Base-by-base conservation (phyloP, 2,797 vertebrate genomes). In the Sebastes hubbsi region DNA sequence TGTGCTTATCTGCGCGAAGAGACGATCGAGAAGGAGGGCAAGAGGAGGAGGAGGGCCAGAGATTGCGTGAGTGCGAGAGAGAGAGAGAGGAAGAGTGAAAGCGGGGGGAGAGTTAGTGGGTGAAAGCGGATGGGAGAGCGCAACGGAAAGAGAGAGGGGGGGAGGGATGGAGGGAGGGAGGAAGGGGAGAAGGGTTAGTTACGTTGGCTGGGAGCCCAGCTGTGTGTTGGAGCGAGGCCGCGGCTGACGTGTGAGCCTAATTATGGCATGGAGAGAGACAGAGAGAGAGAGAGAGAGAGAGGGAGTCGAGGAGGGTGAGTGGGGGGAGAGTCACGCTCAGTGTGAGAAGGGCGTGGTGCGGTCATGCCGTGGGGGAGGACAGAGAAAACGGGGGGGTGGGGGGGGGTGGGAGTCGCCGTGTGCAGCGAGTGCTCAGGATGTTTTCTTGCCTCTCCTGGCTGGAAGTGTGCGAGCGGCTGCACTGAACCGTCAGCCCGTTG, bases 201-300 rank as follows among this genome's bases (percentile, higher is more conserved):
- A 83, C 84, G 84, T 91, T 94, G 93, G 93, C 93, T 61, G 32
- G 75, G 86, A 93, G 91, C 94, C 93, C 93, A 94, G 94, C 94
- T 94, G 93, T 93, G 93, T 93, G 91, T 93, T 94, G 92, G 92
- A 94, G 92, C 92, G 90, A 94, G 91, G 92, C 92, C 85, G 87
- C 75, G 88, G 92, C 92, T 95, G 94, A 95, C 92, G 94, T 94
- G 92, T 93, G 91, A 94, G 94, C 90, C 92, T 94, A 95, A 95
- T 95, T 95, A 94, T 95, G 93, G 94, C 92, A 91, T 87, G 86
- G 89, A 92, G 90, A 84, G 92, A 91, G 86, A 86, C 77, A 36
- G 34, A 30, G 82, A 71, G 85, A 73, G 75, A 36, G 34, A 30
- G 82, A 71, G 85, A 73, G 75, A 49, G 78, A 79, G 88, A 77